Base-by-base conservation (phyloP, 2,888 invertebrate species). In the Hipparchia semele region DNA sequence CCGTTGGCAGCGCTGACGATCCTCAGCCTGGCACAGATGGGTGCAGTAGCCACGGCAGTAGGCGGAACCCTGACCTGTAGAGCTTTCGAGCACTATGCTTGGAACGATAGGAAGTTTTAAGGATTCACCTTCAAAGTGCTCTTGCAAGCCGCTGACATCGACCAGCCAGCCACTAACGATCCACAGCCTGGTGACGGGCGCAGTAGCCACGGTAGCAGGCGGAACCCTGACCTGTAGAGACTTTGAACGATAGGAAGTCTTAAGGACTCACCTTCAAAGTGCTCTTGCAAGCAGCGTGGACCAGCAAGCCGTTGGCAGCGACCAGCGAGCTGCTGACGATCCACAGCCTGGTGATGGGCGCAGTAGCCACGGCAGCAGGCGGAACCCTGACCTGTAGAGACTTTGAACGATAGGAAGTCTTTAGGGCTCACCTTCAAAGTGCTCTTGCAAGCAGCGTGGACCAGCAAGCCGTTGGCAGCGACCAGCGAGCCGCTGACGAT, bases 291-390 rank as follows among this genome's bases (percentile, higher is more conserved):
- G 92, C 92, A 2, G 84, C 86, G 61, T 89, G 91, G 2, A 92
- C 92, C 54, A 93, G 80, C 60, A 92, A 75, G 0, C 92, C 93
- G 71, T 93, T 92, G 0, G 80, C 78, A 0, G 92, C 89, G 5
- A 92, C 83, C 56, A 87, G 72, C 0, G 80, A 79, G 0, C 92
- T 91, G n/a, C 84, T 84, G 68, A 86, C 49, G 71, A 91, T 80
- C 93, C 93, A 93, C n/a, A 86, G 76, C 3, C 81, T 77, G 68
- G 86, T 85, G 72, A 87, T 82, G 1, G 79, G 71, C 86, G 85
- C 45, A 92, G 83, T 51, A 91, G 79, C 75, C 91, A 84, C 1
- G 89, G 82, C 56, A 92, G 82, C 13, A 93, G 86, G 0, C 92
- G 87, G 9, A 93, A 82, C 39, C 5, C 5, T 5, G 5, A 39